Evolutionary conservation across 1,140 invertebrate species (phyloP).

Genomic region (Drosophila ogumai): DNA sequence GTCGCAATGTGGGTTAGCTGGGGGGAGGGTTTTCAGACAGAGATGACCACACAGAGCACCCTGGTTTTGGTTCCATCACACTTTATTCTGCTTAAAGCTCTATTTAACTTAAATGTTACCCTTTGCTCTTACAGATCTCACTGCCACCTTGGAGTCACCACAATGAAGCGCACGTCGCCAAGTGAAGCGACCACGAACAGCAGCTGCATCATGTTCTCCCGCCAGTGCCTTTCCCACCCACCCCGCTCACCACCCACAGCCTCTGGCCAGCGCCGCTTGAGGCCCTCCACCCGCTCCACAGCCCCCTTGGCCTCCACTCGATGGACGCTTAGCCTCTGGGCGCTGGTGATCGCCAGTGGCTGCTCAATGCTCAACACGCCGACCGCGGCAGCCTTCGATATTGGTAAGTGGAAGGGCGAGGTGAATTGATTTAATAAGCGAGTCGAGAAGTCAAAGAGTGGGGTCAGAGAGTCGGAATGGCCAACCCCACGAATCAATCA

Average conservation of each 20-base stretch:
- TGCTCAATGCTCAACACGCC: slow-evolving; percentile 70
- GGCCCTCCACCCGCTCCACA: slow-evolving; percentile 41
- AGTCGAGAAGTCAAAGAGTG: slow-evolving; percentile 17
- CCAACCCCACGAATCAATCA: slow-evolving; percentile 43
- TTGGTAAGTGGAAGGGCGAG: slow-evolving; percentile 65
- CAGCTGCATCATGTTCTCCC: slow-evolving; percentile 70
- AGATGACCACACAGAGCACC: not conserved
- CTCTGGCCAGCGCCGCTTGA: slow-evolving; percentile 18
- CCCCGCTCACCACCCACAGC: slow-evolving; percentile 34
- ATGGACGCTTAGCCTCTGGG: slow-evolving; percentile 65
- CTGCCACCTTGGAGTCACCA: slow-evolving; percentile 25
- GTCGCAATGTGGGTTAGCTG: not conserved
- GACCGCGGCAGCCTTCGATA: slow-evolving; percentile 71
- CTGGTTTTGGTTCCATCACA: not conserved
- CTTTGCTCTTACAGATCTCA: slow-evolving; percentile 60
- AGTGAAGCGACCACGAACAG: slow-evolving; percentile 45
- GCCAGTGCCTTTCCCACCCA: slow-evolving; percentile 81
- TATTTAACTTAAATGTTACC: not conserved
- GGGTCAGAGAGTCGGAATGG: not conserved
- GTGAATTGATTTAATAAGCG: slow-evolving; percentile 22
- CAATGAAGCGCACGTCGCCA: slow-evolving; percentile 35
- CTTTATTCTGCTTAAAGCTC: not conserved
- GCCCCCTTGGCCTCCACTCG: slow-evolving; percentile 26
- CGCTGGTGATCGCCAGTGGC: slow-evolving; percentile 69
- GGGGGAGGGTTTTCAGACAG: not conserved